Evolutionary conservation across 2,888 invertebrate species (phyloP).

Genomic region (Oscheius sp.): DNA sequence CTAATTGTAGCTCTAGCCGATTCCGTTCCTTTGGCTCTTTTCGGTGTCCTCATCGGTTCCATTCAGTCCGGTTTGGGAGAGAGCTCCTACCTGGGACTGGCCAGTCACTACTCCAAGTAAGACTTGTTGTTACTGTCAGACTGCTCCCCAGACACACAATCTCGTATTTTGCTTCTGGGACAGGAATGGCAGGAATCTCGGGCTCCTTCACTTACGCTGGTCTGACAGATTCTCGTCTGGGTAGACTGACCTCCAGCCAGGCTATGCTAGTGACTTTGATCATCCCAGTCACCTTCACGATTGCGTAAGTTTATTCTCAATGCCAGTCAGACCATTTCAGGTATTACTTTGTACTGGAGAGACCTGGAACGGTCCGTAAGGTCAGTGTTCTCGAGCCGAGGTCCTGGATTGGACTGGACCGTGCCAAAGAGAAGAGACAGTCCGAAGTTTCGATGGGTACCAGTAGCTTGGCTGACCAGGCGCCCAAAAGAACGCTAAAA

Average conservation of each 20-base stretch:
- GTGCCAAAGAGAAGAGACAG: background rate
- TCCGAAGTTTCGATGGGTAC: no score
- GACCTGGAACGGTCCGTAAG: slow-evolving; percentile 1
- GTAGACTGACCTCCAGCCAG: slow-evolving; percentile 4
- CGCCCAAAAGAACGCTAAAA: background rate
- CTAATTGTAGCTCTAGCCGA: slow-evolving; percentile 33
- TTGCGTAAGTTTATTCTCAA: slow-evolving; percentile 14
- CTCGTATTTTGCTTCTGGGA: background rate
- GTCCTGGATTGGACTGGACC: slow-evolving; percentile 19
- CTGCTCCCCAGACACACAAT: slow-evolving; percentile 2
- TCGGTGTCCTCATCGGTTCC: slow-evolving; percentile 36
- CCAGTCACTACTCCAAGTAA: slow-evolving; percentile 36
- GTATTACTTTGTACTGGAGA: slow-evolving; percentile 21
- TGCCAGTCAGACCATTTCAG: background rate
- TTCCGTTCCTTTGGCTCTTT: slow-evolving; percentile 32
- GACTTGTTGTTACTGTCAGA: background rate
- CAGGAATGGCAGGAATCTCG: slow-evolving; percentile 33
- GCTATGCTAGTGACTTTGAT: slow-evolving; percentile 31
- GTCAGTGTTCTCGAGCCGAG: slow-evolving; percentile 8
- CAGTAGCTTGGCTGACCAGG: background rate
- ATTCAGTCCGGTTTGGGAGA: slow-evolving; percentile 38
- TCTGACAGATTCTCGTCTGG: slow-evolving; percentile 26
- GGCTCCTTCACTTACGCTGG: slow-evolving; percentile 31
- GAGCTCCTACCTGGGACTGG: slow-evolving; percentile 33
- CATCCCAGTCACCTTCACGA: slow-evolving; percentile 28